Conservation (phyloP, 2,888 invertebrate genomes). For the Tipula vernalis region DNA sequence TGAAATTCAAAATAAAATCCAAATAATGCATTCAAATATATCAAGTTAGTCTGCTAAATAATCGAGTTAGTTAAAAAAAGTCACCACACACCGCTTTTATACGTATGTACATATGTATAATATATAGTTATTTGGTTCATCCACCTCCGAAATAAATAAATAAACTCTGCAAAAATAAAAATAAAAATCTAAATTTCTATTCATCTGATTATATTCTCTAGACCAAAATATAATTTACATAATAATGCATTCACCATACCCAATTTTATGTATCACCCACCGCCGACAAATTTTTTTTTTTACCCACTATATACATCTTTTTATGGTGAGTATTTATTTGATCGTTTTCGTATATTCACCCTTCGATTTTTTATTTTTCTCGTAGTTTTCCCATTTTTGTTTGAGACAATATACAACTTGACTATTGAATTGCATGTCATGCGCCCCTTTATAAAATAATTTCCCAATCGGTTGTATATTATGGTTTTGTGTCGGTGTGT, state of each 20-base stretch:
- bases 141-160: background rate
- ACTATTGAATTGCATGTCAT: background rate
- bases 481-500: too few relatives aligned
- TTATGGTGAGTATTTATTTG: slow-evolving; percentile 4
- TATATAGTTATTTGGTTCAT: background rate
- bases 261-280: background rate
- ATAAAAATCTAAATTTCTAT: background rate
- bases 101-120: too few relatives aligned
- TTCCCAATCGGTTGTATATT: background rate
- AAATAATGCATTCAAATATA: background rate
- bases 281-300: background rate
- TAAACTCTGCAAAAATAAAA: background rate
- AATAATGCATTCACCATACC: background rate
- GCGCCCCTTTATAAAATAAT: background rate
- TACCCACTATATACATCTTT: background rate
- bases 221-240: slow-evolving; percentile 4
- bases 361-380: background rate
- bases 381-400: background rate
- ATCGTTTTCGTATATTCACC: background rate
- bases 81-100: background rate
- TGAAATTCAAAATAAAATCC: background rate
- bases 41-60: background rate
- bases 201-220: background rate
- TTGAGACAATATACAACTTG: background rate
- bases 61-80: background rate